phyloP scores from a whole-genome alignment of 2,113 vertebrate species.

The Orthochromis indermauri region DNA sequence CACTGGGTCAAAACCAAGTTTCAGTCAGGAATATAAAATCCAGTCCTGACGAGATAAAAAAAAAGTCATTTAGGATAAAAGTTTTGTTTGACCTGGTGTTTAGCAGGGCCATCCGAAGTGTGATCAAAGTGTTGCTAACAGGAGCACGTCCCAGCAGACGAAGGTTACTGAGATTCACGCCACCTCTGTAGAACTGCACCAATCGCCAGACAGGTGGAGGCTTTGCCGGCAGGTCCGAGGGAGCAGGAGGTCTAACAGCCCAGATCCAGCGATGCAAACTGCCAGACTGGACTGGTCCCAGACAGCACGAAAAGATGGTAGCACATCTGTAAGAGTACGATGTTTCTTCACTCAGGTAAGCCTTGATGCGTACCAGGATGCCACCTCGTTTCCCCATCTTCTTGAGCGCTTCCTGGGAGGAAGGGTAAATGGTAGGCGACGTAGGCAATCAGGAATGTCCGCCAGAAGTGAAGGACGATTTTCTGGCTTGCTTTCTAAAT shows the following conservation, averaged over 20 bases:
- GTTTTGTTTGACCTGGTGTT: not conserved
- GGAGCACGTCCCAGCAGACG: not conserved
- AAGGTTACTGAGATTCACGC: not conserved
- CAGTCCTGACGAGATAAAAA: not conserved
- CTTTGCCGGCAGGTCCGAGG: not conserved
- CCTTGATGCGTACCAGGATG: not conserved
- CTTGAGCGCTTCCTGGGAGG: not conserved
- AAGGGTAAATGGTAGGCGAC: not conserved
- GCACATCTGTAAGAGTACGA: not conserved
- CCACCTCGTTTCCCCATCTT: not conserved
- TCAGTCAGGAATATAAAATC: not conserved
- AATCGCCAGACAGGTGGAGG: not conserved
- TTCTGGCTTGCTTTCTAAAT: not conserved
- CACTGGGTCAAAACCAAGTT: not conserved
- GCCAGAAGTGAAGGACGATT: not conserved
- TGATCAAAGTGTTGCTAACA: not conserved
- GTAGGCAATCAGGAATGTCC: not conserved
- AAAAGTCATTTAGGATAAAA: not conserved
- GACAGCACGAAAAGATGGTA: not conserved
- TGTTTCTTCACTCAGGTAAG: not conserved
- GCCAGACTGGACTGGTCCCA: not conserved
- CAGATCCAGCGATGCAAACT: not conserved
- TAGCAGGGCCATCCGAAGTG: accelerated
- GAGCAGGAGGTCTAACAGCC: not conserved
- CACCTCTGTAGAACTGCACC: not conserved